Evolutionary conservation across 2,113 vertebrate genomes (phyloP).

Genomic region (Anseranas semipalmata): DNA sequence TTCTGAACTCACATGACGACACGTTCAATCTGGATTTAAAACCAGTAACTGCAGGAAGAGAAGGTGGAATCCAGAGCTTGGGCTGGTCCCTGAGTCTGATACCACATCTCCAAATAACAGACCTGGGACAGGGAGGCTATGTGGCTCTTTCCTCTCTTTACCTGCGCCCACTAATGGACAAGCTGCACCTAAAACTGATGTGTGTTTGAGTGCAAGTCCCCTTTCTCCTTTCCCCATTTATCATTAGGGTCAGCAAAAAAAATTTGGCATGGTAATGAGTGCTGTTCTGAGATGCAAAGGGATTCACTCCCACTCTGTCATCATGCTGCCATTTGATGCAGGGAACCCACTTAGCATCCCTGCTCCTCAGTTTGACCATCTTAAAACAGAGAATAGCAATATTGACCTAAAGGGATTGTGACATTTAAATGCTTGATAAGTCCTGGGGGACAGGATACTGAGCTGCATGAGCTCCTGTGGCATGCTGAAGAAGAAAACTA

Average conservation of each 20-base stretch:
- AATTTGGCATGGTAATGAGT: background rate
- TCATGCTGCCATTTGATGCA: background rate
- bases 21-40: background rate
- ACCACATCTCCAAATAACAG: background rate
- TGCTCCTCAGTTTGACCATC: background rate
- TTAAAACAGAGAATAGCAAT: background rate
- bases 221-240: background rate
- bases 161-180: background rate
- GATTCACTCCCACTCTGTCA: background rate
- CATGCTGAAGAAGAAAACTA: background rate
- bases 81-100: background rate
- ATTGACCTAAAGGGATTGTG: background rate
- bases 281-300: background rate
- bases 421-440: background rate
- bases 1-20: background rate
- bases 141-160: background rate
- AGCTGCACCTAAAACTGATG: background rate
- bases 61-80: background rate
- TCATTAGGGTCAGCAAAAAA: background rate
- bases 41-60: background rate
- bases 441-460: too few relatives aligned
- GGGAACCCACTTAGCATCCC: background rate
- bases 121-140: background rate
- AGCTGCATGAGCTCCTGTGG: background rate
- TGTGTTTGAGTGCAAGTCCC: background rate